These are phyloP conservation scores for Ichneumon xanthorius DNA, from an alignment of 2,888 invertebrate species.

Conservation along the genomic window DNA sequence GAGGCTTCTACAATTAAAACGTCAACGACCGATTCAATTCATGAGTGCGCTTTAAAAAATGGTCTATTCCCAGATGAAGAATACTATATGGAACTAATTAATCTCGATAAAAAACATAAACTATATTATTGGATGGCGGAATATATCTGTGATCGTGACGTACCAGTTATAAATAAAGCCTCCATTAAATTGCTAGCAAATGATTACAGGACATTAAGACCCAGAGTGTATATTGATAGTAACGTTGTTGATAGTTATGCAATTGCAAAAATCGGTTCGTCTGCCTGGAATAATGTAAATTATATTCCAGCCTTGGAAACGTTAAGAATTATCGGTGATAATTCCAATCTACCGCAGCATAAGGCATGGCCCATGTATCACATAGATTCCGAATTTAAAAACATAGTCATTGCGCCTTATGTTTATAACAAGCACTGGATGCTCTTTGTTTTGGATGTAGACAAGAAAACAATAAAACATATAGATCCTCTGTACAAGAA, in stretches of 20 bases:
- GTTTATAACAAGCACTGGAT: slow-evolving; percentile 34
- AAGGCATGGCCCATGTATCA: slow-evolving; percentile 4
- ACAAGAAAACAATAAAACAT: slow-evolving; percentile 11
- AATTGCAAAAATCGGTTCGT: slow-evolving; percentile 19
- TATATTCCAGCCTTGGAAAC: slow-evolving; percentile 8
- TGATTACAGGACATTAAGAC: slow-evolving; percentile 25
- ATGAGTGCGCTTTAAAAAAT: neutral
- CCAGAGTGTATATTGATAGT: slow-evolving; percentile 21
- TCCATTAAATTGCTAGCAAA: neutral
- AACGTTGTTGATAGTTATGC: slow-evolving; percentile 12
- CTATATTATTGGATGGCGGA: neutral
- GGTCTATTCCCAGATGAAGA: slow-evolving; percentile 1
- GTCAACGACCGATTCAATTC: neutral
- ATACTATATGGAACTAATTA: slow-evolving; percentile 11
- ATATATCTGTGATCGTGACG: slow-evolving; percentile 15
- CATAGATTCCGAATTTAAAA: neutral
- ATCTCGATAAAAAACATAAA: neutral
- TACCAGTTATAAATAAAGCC: neutral
- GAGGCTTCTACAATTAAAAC: neutral
- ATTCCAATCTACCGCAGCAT: neutral
- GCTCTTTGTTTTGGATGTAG: slow-evolving; percentile 22
- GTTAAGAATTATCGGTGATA: neutral
- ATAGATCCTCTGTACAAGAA: neutral
- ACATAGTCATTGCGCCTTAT: too few relatives aligned
- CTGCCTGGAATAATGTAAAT: slow-evolving; percentile 21